Percentiles rank a stretch among this genome's conserved stretches.
phyloP scores from a whole-genome alignment of 2,888 invertebrate genomes.

The Drosophila percnosoma region DNA sequence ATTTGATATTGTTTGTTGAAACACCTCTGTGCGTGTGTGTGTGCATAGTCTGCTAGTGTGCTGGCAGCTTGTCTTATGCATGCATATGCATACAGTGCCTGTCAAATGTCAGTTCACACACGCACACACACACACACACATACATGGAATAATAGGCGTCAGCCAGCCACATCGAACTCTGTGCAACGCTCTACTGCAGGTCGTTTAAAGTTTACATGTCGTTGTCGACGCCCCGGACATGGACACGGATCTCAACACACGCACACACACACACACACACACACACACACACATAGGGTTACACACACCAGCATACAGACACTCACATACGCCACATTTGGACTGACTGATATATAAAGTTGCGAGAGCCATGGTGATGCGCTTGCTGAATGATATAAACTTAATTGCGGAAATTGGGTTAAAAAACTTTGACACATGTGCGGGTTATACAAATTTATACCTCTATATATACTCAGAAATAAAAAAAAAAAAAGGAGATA shows the following conservation, averaged over 20 bases:
- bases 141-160: conserved; percentile 4
- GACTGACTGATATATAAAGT: conserved; percentile 51
- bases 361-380: conserved; percentile 48
- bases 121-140: not conserved
- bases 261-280: conserved; percentile 6
- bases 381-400: conserved; percentile 78
- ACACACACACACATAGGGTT: conserved; percentile 8
- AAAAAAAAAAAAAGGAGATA: not conserved
- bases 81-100: conserved; percentile 47
- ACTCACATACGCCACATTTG: conserved; percentile 14
- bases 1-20: conserved; percentile 11
- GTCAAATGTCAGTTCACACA: conserved; percentile 56
- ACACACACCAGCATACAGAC: not conserved
- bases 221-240: conserved; percentile 52
- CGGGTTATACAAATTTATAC: conserved; percentile 76
- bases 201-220: conserved; percentile 57
- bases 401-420: conserved; percentile 81
- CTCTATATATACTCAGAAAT: conserved; percentile 18
- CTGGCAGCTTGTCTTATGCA: conserved; percentile 42
- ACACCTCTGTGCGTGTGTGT: not conserved
- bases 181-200: conserved; percentile 32
- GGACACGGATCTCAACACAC: conserved; percentile 35
- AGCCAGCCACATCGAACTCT: conserved; percentile 36
- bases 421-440: conserved; percentile 80
- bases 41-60: not conserved